These are phyloP conservation scores for Bovichtus diacanthus DNA, from an alignment of 2,797 vertebrate genomes.

Conservation along the genomic window DNA sequence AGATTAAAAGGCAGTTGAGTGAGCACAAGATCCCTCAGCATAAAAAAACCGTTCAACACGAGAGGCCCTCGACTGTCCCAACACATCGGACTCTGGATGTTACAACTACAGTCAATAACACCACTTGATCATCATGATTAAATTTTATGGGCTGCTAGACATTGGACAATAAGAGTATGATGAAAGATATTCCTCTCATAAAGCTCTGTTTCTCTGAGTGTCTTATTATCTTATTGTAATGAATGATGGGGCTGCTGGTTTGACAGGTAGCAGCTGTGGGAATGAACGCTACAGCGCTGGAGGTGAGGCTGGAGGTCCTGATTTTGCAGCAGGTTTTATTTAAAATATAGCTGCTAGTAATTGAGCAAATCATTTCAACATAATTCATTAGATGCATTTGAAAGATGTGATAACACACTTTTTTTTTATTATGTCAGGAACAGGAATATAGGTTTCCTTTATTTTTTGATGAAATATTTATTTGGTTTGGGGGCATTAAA, in stretches of 20 bases:
- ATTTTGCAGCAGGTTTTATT: conserved; percentile 28
- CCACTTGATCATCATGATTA: conserved; percentile 63
- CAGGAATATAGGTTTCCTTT: background rate
- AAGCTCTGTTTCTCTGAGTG: conserved; percentile 36
- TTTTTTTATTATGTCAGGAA: background rate
- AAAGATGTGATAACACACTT: background rate
- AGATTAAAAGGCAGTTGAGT: conserved; percentile 68
- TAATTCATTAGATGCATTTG: background rate
- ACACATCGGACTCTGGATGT: conserved; percentile 39
- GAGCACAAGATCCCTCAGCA: conserved; percentile 50
- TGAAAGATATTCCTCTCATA: conserved; percentile 50
- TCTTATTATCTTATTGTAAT: conserved; percentile 53
- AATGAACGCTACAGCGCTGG: conserved; percentile 58
- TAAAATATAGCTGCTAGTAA: conserved; percentile 2
- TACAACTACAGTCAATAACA: conserved; percentile 60
- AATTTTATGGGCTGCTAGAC: conserved; percentile 60
- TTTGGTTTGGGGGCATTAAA: background rate
- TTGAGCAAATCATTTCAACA: background rate
- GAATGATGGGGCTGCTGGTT: conserved; percentile 67
- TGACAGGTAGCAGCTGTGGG: conserved; percentile 66
- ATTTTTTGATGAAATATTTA: background rate
- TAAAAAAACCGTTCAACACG: conserved; percentile 44
- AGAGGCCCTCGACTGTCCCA: conserved; percentile 42
- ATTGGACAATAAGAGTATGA: conserved; percentile 36
- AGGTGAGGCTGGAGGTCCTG: conserved; percentile 62